A percentile compares a stretch with the other conserved stretches of the same genome.
Conservation (phyloP, 2,888 invertebrate species). For the Ochropleura leucogaster region DNA sequence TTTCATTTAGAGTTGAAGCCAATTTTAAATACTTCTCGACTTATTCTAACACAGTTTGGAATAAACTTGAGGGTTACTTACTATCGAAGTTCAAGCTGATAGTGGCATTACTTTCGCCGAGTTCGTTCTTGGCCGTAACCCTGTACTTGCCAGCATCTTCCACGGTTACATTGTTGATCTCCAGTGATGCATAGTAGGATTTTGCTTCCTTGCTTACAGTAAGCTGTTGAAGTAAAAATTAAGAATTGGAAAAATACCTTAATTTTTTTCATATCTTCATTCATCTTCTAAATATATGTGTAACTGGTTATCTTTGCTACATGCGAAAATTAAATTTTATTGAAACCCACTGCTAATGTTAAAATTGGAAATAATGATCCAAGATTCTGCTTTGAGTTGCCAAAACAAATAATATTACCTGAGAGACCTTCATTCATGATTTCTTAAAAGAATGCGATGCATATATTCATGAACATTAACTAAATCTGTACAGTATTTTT, state of each 20-base stretch:
- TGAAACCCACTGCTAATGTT: background rate
- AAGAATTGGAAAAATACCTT: background rate
- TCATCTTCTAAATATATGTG: background rate
- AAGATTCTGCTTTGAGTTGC: slow-evolving; percentile 6
- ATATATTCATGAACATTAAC: background rate
- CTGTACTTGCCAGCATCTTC: slow-evolving; percentile 99
- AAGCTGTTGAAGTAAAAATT: slow-evolving; percentile 90
- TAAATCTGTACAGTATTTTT: background rate
- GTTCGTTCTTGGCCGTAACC: slow-evolving; percentile 99
- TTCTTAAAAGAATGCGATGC: background rate
- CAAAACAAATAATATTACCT: slow-evolving; percentile 21
- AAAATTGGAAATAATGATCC: background rate
- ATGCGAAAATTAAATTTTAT: background rate
- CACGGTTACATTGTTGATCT: slow-evolving; percentile 98
- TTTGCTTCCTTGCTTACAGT: slow-evolving; percentile 97
- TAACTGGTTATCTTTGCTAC: background rate
- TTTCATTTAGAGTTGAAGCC: background rate
- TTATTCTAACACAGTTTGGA: slow-evolving; percentile 12
- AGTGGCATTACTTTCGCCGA: slow-evolving; percentile 99
- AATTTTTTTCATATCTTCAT: background rate
- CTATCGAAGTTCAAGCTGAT: slow-evolving; percentile 99
- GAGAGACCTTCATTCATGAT: slow-evolving; percentile 1
- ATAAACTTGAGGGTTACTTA: slow-evolving; percentile 91
- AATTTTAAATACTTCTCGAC: slow-evolving; percentile 16
- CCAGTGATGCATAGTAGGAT: slow-evolving; percentile 97